Base-by-base conservation (phyloP, 1,140 invertebrate genomes). In the Metaphire vulgaris region DNA sequence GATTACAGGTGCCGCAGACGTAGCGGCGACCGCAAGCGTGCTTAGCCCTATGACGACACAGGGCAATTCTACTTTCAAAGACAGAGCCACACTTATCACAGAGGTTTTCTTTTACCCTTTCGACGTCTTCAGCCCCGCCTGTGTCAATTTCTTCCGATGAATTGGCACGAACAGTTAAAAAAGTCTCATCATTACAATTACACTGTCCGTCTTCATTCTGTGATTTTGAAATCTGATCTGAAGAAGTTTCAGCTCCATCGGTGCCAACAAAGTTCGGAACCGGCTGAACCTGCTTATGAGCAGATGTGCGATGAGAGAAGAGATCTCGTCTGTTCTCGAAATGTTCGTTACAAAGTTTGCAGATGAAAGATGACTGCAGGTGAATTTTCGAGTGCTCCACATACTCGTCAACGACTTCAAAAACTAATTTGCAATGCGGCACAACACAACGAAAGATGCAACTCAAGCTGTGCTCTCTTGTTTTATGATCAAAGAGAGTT, bases 71-170 rank as follows among this genome's bases (percentile, higher is more conserved):
- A 26, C 28, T 76, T 21, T 32, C 30, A 41, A 70, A 76, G 21
- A 28, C 33, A n/a, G 14, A 2, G 16, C 75, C 75, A 31, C 75
- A 76, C 34, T 34, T 32, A 26, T 76, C 75, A 71, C 75, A 76
- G 21, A 76, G 69, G 1, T 21, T 6, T 56, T 56, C 41, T 12
- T 56, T 21, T 56, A 68, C 16, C 30, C 21, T 67, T 16, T 75
- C 33, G 1, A 32, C 14, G 14, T 32, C 65, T 15, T 29, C 21
- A 29, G 70, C 2, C n/a, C n/a, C n/a, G n/a, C n/a, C n/a, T n/a
- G n/a, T n/a, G n/a, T n/a, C n/a, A n/a, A n/a, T n/a, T n/a, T n/a
- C 30, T 31, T 28, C 26, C 6, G 30, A 28, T 15, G 12, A 28
- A 14, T 69, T 34, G 28, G 70, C 33, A n/a, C n/a, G n/a, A n/a